Conservation (phyloP, 2,113 vertebrate genomes). For the Plectropomus leopardus region DNA sequence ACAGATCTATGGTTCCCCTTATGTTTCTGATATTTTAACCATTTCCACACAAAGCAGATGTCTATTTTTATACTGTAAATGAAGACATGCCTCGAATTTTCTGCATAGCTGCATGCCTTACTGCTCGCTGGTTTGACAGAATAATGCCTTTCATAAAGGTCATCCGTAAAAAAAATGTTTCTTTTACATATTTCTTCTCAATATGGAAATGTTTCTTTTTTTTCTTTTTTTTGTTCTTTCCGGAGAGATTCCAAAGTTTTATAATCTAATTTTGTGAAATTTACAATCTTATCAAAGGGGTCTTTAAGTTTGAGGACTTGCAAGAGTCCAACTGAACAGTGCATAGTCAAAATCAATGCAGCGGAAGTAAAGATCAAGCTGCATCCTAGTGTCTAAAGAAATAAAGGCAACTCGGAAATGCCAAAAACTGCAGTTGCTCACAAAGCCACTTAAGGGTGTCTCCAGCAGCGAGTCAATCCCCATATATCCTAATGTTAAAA, state of each 20-base stretch:
- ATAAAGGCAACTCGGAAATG: too few species aligned
- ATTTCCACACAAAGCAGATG: slow-evolving; percentile 13
- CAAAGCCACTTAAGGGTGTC: not conserved
- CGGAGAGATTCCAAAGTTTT: not conserved
- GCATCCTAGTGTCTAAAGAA: too few species aligned
- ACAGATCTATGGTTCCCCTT: slow-evolving; percentile 26
- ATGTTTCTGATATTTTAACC: slow-evolving; percentile 23
- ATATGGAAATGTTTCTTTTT: not conserved
- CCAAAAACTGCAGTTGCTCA: too few species aligned
- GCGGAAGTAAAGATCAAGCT: not conserved
- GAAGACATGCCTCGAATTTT: not conserved
- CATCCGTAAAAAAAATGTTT: not conserved
- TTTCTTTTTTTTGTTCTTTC: not conserved
- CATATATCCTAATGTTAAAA: not conserved
- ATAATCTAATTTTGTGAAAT: not conserved
- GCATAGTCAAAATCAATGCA: not conserved
- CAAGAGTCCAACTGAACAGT: not conserved
- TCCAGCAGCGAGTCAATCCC: not conserved
- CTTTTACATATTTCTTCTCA: not conserved
- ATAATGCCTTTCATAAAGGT: not conserved
- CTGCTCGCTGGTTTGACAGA: not conserved
- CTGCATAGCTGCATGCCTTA: not conserved
- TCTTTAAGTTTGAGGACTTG: not conserved
- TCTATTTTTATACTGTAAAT: slow-evolving; percentile 15
- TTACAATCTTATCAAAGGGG: not conserved